phyloP scores from a whole-genome alignment of 2,888 invertebrate species.

The Pyrrhia umbra region DNA sequence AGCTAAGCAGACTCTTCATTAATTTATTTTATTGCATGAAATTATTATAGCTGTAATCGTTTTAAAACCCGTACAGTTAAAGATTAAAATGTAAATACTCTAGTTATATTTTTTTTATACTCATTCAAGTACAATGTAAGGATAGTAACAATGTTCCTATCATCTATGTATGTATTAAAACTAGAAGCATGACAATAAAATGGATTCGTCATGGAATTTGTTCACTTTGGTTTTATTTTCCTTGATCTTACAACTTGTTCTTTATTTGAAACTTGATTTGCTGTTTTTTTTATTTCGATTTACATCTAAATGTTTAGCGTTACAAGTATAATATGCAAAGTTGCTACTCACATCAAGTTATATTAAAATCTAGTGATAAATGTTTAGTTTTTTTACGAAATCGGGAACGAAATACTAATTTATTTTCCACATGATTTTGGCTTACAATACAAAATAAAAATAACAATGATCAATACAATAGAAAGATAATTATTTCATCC shows the following conservation, averaged over 20 bases:
- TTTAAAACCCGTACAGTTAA: conserved; percentile 8
- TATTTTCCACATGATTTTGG: background rate
- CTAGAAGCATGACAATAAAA: conserved; percentile 38
- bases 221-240: conserved; percentile 37
- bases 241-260: conserved; percentile 23
- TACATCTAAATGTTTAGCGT: background rate
- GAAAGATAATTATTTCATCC: conserved; percentile 21
- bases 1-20: conserved; percentile 12
- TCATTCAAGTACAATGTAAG: conserved; percentile 40
- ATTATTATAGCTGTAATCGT: conserved; percentile 9
- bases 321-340: background rate
- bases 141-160: conserved; percentile 56
- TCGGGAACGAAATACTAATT: background rate
- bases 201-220: conserved; percentile 21
- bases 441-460: background rate
- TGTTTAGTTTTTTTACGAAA: background rate
- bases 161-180: conserved; percentile 21
- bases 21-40: conserved; percentile 11
- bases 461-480: conserved; percentile 6
- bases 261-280: conserved; percentile 14
- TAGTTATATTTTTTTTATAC: conserved; percentile 27
- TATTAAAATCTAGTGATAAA: background rate
- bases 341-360: background rate
- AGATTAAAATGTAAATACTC: conserved; percentile 38
- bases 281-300: conserved; percentile 15